A percentile compares a stretch with the other conserved stretches of the same genome.
phyloP scores from a whole-genome alignment of 2,113 vertebrate species.

The Phocoena phocoena region DNA sequence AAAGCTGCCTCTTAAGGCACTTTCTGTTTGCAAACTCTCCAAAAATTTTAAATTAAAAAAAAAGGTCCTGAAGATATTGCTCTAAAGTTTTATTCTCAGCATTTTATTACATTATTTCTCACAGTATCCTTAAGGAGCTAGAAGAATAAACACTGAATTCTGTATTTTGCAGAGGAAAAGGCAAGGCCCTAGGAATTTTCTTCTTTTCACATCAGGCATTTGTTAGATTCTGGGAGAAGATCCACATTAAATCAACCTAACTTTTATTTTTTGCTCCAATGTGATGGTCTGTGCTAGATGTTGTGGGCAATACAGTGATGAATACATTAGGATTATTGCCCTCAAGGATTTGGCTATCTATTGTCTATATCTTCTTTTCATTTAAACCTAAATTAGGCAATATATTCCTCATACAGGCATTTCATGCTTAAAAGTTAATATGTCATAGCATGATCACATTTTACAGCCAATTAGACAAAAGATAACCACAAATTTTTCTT shows the following conservation, averaged over 20 bases:
- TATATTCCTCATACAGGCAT: not conserved
- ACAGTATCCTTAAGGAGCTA: not conserved
- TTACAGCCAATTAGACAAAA: not conserved
- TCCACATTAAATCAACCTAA: not conserved
- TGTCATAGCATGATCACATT: not conserved
- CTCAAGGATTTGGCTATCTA: not conserved
- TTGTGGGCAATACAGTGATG: not conserved
- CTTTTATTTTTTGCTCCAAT: not conserved
- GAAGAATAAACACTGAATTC: not conserved
- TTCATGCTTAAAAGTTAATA: not conserved
- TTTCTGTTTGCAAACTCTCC: not conserved
- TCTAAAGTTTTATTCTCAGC: not conserved
- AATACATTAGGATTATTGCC: not conserved
- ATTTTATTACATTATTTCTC: constrained; percentile 36
- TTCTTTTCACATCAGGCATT: not conserved
- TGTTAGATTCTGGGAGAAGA: constrained; percentile 1
- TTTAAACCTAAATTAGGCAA: not conserved
- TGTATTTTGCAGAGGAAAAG: constrained; percentile 4
- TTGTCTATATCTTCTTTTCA: not conserved
- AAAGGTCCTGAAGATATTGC: not conserved
- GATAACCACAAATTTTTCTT: not conserved
- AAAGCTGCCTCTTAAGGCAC: not conserved
- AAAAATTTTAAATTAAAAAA: constrained; percentile 18
- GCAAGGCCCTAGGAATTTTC: not conserved
- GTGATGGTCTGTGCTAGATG: not conserved